These are phyloP conservation scores for Thumatha senex DNA, from an alignment of 2,888 invertebrate genomes.

Conservation along the genomic window DNA sequence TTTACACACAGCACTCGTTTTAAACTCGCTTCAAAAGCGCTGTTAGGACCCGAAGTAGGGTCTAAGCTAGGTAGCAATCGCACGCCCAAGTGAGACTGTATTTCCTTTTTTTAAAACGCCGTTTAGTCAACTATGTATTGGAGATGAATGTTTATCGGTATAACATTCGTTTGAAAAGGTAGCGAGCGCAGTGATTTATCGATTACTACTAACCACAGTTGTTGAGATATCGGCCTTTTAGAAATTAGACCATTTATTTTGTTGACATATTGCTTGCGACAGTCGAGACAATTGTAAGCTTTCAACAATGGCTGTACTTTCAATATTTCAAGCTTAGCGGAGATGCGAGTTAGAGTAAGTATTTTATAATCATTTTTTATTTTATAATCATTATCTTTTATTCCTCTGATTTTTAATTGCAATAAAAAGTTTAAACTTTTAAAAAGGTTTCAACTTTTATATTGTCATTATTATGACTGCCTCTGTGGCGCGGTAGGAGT, in stretches of 20 bases:
- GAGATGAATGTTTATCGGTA: constrained; percentile 67
- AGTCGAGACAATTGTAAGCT: constrained; percentile 7
- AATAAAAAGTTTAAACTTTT: too few relatives aligned
- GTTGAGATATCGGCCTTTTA: constrained; percentile 36
- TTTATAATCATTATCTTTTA: too few relatives aligned
- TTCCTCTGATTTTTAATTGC: too few relatives aligned
- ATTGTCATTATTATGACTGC: too few relatives aligned
- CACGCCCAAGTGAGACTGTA: constrained; percentile 56
- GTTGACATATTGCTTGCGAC: constrained; percentile 18
- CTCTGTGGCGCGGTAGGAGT: too few relatives aligned
- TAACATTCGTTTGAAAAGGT: constrained; percentile 55
- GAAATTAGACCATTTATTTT: constrained; percentile 32
- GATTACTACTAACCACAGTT: constrained; percentile 39
- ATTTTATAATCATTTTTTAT: neutral
- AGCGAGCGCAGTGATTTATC: constrained; percentile 49
- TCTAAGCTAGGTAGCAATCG: constrained; percentile 47
- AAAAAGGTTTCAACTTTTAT: too few relatives aligned
- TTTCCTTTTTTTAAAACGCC: constrained; percentile 59
- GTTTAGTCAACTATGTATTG: constrained; percentile 67
- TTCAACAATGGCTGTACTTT: neutral
- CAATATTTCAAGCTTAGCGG: neutral
- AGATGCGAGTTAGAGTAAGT: neutral
- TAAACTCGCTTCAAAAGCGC: constrained; percentile 23
- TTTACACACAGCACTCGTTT: constrained; percentile 17
- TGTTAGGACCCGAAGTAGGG: constrained; percentile 23